A percentile compares a stretch with the other conserved stretches of the same genome.
These are phyloP conservation scores for Bombus affinis DNA, from an alignment of 1,140 invertebrate species.

Conservation along the genomic window DNA sequence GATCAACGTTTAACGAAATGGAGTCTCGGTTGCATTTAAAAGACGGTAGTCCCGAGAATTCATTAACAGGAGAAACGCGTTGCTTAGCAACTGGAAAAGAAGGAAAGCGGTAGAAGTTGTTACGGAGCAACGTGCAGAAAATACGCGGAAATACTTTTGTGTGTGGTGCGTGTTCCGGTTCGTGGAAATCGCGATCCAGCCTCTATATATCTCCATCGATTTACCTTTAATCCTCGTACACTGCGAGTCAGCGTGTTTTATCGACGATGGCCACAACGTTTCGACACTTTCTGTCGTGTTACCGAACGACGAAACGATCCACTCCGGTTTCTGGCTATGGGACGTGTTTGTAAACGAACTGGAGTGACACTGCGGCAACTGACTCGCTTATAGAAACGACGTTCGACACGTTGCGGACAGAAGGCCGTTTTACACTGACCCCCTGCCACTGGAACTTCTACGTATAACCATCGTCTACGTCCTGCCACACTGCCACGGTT, in stretches of 20 bases:
- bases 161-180: not conserved
- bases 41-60: not conserved
- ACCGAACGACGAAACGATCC: not conserved
- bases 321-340: not conserved
- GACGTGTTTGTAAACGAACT: conserved; percentile 22
- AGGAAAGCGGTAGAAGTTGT: not conserved
- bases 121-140: not conserved
- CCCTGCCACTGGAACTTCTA: conserved; percentile 74
- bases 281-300: conserved; percentile 6
- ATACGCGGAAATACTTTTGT: not conserved
- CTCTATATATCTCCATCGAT: not conserved
- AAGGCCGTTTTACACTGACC: conserved; percentile 80
- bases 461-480: conserved; percentile 74
- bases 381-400: not conserved
- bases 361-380: conserved; percentile 12
- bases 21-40: not conserved
- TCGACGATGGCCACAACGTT: conserved; percentile 4
- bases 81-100: not conserved
- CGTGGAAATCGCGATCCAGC: not conserved
- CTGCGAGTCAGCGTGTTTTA: not conserved
- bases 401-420: conserved; percentile 71
- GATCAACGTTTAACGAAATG: not conserved
- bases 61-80: not conserved
- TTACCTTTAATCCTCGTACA: conserved; percentile 22
- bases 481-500: conserved; percentile 55